Base-by-base conservation (phyloP, 2,797 vertebrate genomes). In the Tokudaia tokunoshimensis region DNA sequence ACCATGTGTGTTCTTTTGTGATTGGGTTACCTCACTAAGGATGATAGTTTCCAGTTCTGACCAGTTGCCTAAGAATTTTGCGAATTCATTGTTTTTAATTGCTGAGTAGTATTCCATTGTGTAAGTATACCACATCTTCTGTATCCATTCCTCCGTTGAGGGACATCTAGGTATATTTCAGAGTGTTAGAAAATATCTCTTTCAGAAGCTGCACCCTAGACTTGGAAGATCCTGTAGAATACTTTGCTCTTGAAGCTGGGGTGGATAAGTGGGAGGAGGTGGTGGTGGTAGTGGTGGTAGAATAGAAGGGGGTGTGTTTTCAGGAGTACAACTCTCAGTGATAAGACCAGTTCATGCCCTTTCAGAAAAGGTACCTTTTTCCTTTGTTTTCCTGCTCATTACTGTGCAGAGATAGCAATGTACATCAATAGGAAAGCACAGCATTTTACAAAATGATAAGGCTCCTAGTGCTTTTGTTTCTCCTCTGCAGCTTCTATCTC, bases 221-320 rank as follows among this genome's bases (percentile, higher is more conserved):
- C 31, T 31, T 5, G 14, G 1, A 72, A 37, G 17, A 37, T n/a
- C 0, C 4, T 12, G 10, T 15, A 31, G 31, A 29, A 24, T 6
- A 1, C 2, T 19, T 59, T 44, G 20, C 13, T 7, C 20, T 12
- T 3, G 17, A 20, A 15, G 15, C 17, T 12, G 0, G 8, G 8
- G 6, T 29, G 26, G 61, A 24, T 26, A 9, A 3, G 59, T 61
- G 59, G 61, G 3, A 24, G 61, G 9, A 29, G 61, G 61, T 29
- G 0, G 10, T 63, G 24, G 61, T 26, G 24, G 24, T 63, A 3
- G 26, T 63, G 26, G 61, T 29, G 24, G 61, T 61, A 20, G 34
- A 82, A 47, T 5, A 15, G 37, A n/a, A n/a, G 4, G 5, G 3
- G 17, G 10, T 3, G 17, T 61, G 22, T 61, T 24, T 61, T 61